These are phyloP conservation scores for Nemotelus nigrinus DNA, from an alignment of 2,888 invertebrate genomes.

Conservation along the genomic window DNA sequence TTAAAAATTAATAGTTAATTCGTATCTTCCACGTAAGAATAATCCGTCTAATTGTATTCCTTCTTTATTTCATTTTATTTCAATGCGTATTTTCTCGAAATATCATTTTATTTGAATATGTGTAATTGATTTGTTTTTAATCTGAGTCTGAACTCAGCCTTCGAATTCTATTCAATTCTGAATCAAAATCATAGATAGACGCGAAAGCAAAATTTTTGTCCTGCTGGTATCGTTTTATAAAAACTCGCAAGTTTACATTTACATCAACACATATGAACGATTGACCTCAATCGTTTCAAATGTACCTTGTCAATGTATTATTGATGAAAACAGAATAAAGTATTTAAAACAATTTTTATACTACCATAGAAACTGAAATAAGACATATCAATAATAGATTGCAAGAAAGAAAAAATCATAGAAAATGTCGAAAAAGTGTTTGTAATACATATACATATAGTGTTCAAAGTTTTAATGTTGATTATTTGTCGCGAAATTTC, in stretches of 20 bases:
- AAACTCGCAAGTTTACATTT: too few species aligned
- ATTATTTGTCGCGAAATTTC: neutral
- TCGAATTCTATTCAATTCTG: neutral
- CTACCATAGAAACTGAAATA: constrained; percentile 34
- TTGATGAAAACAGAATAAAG: neutral
- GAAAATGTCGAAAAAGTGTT: too few species aligned
- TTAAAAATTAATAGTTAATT: constrained; percentile 47
- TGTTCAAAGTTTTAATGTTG: neutral
- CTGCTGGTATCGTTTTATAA: too few species aligned
- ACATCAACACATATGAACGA: too few species aligned
- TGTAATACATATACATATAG: too few species aligned
- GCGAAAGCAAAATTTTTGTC: too few species aligned
- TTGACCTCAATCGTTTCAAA: neutral
- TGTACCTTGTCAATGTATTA: too few species aligned
- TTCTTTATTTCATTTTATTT: constrained; percentile 45
- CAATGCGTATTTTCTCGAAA: too few species aligned
- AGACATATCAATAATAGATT: constrained; percentile 36
- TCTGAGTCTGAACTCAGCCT: neutral
- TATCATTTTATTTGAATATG: constrained; percentile 18
- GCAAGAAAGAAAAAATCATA: neutral
- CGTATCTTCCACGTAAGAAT: constrained; percentile 49
- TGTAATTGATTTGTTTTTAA: constrained; percentile 16
- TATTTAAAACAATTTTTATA: constrained; percentile 35
- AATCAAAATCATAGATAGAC: neutral
- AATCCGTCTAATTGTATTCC: constrained; percentile 35